Evolutionary conservation across 23 tunicate species (phyloP).

Genomic region (Ciona savignyi): DNA sequence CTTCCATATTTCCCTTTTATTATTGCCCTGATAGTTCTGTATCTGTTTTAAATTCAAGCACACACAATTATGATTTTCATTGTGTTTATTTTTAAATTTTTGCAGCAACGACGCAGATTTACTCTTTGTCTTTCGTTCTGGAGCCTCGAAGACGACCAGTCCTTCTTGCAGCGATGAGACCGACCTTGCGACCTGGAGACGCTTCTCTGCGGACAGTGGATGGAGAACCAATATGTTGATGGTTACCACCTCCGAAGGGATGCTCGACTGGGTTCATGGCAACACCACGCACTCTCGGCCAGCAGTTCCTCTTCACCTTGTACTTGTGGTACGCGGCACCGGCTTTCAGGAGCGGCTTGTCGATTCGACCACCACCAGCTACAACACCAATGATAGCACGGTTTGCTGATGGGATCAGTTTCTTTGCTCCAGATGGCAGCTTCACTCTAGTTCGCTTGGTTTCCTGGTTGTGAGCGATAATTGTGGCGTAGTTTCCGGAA

Average conservation of each 20-base stretch:
- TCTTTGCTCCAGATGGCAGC: conserved; percentile 89
- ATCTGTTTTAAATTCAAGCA: too few species aligned
- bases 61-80: too few species aligned
- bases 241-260: conserved; percentile 99
- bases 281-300: too few species aligned
- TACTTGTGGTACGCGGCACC: conserved; percentile 96
- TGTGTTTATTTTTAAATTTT: too few species aligned
- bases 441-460: conserved; percentile 74
- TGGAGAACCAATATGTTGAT: conserved; percentile 93
- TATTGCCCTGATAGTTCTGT: too few species aligned
- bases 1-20: too few species aligned
- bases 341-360: conserved; percentile 91
- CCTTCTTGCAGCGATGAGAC: conserved; percentile 95
- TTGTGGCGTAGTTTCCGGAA: too few species aligned
- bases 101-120: too few species aligned
- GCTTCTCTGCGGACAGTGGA: conserved; percentile 91
- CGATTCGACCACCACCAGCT: conserved; percentile 98
- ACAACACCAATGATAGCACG: conserved; percentile 81
- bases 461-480: conserved; percentile 95
- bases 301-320: conserved; percentile 96
- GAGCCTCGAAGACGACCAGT: conserved; percentile 90
- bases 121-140: conserved; percentile 70
- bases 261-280: conserved; percentile 99
- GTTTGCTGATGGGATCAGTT: conserved; percentile 72
- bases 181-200: conserved; percentile 93